Base-by-base conservation (phyloP, 1,140 invertebrate genomes). In the Cylas formicarius region DNA sequence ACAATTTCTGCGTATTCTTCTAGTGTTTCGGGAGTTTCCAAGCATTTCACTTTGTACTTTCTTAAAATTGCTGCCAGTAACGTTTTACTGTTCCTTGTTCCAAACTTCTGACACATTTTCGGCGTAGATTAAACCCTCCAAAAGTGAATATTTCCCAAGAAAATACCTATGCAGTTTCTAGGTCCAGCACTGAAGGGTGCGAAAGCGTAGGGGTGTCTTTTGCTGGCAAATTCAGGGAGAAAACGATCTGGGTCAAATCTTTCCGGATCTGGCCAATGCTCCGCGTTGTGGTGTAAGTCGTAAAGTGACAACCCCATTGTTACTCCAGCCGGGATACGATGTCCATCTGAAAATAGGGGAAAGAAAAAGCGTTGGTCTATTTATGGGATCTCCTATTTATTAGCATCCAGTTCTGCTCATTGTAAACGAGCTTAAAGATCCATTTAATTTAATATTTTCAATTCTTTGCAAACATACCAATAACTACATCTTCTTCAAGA, bases 101-200 rank as follows among this genome's bases (percentile, higher is more conserved):
- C 86, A 63, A 88, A 88, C 62, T 81, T 84, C 60, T 85, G 81
- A 37, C 82, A n/a, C n/a, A n/a, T n/a, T n/a, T n/a, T n/a, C n/a
- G n/a, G n/a, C n/a, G n/a, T n/a, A n/a, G n/a, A n/a, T 81, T 78
- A 52, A 4, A 63, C 57, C 56, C 44, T 27, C 9, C 23, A 23
- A 42, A 36, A 31, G 33, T 29, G 37, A 24, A n/a, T n/a, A n/a
- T n/a, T n/a, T n/a, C n/a, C n/a, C n/a, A n/a, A n/a, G n/a, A n/a
- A n/a, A n/a, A n/a, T n/a, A n/a, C n/a, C 16, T n/a, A 84, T 78
- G 56, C 81, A 88, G 57, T 85, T 86, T 47, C 84, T 72, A 1
- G 78, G 76, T 3, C 84, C 84, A 27, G 79, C 83, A 53, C 81
- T 83, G 60, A 88, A 87, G 7, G 83, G 82, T 14, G 85, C 73